A percentile compares a stretch with the other conserved stretches of the same genome.
These are phyloP conservation scores for Eurystomus gularis DNA, from an alignment of 2,113 vertebrate genomes.

Conservation along the genomic window DNA sequence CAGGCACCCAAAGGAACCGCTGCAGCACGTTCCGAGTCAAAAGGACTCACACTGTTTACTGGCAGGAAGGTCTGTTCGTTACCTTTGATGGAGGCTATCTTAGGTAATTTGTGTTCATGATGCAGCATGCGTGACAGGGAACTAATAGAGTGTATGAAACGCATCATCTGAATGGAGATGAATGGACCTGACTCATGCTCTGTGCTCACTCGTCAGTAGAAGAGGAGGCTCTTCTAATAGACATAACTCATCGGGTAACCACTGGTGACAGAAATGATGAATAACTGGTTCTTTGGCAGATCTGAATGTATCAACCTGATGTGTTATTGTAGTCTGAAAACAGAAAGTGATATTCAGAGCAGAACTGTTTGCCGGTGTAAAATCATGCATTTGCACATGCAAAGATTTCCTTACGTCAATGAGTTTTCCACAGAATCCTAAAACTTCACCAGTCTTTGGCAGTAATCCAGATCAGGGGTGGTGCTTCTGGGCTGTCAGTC, in stretches of 20 bases:
- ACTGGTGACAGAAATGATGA: neutral
- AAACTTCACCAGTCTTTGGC: neutral
- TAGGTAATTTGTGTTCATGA: slow-evolving; percentile 79
- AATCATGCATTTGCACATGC: neutral
- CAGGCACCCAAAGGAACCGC: slow-evolving; percentile 86
- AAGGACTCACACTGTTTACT: slow-evolving; percentile 84
- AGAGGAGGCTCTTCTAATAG: slow-evolving; percentile 5
- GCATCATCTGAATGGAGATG: slow-evolving; percentile 20
- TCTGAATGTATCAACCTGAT: neutral
- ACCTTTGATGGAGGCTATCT: slow-evolving; percentile 94
- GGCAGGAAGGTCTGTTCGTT: slow-evolving; percentile 86
- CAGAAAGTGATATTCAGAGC: neutral
- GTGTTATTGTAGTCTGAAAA: neutral
- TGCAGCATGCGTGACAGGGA: slow-evolving; percentile 50
- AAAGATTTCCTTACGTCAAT: neutral
- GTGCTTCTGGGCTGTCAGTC: neutral
- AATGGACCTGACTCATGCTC: slow-evolving; percentile 12
- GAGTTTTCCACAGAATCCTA: neutral
- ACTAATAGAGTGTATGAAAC: neutral
- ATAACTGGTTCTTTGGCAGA: neutral
- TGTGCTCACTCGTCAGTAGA: neutral
- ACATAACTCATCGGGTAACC: slow-evolving; percentile 16
- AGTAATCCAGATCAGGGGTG: neutral
- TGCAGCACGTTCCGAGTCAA: slow-evolving; percentile 96
- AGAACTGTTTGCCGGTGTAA: neutral